Evolutionary conservation across 1,140 invertebrate species (phyloP).

Genomic region (Drosophila tani): DNA sequence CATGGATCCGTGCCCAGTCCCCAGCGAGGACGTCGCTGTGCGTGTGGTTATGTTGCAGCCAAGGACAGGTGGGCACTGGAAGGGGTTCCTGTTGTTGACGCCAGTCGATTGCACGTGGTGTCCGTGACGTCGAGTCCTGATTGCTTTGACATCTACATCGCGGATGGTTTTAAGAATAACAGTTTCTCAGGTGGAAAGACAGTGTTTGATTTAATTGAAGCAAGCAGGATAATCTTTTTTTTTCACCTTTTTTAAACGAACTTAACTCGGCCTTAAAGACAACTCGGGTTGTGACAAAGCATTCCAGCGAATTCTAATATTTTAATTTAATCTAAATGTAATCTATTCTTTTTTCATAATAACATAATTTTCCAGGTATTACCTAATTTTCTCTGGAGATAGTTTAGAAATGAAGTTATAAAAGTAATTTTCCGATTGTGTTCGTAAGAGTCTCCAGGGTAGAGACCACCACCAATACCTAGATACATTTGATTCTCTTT

Average conservation of each 20-base stretch:
- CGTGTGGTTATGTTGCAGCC: conserved; percentile 33
- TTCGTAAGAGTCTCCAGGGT: too few species aligned
- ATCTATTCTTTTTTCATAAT: too few species aligned
- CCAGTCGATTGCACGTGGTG: conserved; percentile 58
- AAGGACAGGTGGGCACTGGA: conserved; percentile 26
- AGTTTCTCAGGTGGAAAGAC: conserved; percentile 1
- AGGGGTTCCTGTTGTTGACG: conserved; percentile 45
- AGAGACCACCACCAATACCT: too few species aligned
- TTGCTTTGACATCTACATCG: conserved; percentile 70
- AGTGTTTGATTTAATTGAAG: conserved; percentile 27
- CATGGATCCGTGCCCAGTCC: conserved; percentile 78
- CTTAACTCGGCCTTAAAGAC: not conserved
- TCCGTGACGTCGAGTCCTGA: conserved; percentile 19
- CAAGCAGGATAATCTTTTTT: not conserved
- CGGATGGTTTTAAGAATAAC: conserved; percentile 9
- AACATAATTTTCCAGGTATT: too few species aligned
- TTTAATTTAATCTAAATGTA: too few species aligned
- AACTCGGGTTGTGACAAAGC: too few species aligned
- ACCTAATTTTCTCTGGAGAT: too few species aligned
- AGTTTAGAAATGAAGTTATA: too few species aligned
- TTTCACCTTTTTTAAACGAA: not conserved
- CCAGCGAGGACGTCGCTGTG: conserved; percentile 1
- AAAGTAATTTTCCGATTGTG: too few species aligned
- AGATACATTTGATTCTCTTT: too few species aligned
- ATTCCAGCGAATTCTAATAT: too few species aligned